These are phyloP conservation scores for Camelus dromedarius DNA, from an alignment of 2,113 vertebrate species.

Conservation along the genomic window DNA sequence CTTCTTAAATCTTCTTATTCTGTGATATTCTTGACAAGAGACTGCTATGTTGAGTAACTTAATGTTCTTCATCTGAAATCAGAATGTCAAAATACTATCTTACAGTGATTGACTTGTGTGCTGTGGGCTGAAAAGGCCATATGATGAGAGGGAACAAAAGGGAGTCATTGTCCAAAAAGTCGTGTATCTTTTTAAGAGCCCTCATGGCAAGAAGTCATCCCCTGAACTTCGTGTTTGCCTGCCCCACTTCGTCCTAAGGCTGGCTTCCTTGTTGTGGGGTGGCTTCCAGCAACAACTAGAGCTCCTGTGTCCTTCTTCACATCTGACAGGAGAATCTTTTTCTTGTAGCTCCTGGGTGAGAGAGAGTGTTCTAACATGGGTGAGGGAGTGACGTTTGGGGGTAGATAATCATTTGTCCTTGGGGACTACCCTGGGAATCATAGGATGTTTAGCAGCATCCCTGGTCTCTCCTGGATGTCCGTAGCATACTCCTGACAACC, in stretches of 20 bases:
- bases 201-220: neutral
- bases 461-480: neutral
- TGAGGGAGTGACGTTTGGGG: neutral
- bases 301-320: neutral
- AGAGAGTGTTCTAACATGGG: neutral
- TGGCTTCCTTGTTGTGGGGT: neutral
- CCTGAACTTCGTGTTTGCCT: neutral
- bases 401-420: neutral
- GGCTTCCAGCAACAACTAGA: neutral
- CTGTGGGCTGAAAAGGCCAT: neutral
- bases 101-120: neutral
- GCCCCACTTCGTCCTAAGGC: neutral
- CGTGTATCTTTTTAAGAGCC: neutral
- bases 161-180: neutral
- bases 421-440: neutral
- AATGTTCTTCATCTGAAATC: neutral
- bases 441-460: neutral
- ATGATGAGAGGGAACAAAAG: neutral
- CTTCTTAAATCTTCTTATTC: neutral
- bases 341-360: neutral
- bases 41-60: neutral
- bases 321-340: neutral
- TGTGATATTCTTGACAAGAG: slow-evolving; percentile 19
- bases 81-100: neutral
- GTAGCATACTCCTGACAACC: neutral